Conservation (phyloP, 2,113 vertebrate genomes). For the Gadus macrocephalus region DNA sequence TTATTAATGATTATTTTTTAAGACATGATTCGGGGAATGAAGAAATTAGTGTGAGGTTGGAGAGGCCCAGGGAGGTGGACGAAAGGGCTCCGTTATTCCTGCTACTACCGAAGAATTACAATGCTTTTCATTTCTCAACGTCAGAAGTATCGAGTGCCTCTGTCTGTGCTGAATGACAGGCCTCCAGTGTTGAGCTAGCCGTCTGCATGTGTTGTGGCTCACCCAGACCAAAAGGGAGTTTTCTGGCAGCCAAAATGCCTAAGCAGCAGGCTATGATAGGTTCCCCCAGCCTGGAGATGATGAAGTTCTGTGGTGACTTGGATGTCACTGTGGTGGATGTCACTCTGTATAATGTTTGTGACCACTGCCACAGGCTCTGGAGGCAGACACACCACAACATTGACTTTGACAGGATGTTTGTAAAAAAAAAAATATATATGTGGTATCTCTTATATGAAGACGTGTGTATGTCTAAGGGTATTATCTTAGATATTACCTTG, state of each 20-base stretch:
- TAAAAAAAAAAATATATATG: not conserved
- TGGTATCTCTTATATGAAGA: not conserved
- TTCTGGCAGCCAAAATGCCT: constrained; percentile 14
- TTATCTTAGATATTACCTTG: not conserved
- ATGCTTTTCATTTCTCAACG: no score
- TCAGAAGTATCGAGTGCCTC: no score
- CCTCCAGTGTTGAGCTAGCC: not conserved
- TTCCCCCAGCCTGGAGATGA: not conserved
- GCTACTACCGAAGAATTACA: no score
- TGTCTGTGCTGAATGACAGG: no score
- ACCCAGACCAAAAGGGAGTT: not conserved
- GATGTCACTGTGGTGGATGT: constrained; percentile 39
- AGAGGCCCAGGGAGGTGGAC: no score
- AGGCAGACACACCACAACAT: constrained; percentile 26
- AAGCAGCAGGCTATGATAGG: constrained; percentile 25
- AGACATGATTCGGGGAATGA: no score
- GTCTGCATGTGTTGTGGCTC: constrained; percentile 19
- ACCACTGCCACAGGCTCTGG: constrained; percentile 34
- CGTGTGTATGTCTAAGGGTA: not conserved
- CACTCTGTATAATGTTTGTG: constrained; percentile 37
- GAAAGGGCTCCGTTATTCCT: no score
- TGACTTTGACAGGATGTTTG: not conserved
- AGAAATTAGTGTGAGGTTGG: no score
- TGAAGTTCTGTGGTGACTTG: no score
- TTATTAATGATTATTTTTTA: no score